phyloP scores from a whole-genome alignment of 1,140 invertebrate species.

The Drosophila ficusphila region DNA sequence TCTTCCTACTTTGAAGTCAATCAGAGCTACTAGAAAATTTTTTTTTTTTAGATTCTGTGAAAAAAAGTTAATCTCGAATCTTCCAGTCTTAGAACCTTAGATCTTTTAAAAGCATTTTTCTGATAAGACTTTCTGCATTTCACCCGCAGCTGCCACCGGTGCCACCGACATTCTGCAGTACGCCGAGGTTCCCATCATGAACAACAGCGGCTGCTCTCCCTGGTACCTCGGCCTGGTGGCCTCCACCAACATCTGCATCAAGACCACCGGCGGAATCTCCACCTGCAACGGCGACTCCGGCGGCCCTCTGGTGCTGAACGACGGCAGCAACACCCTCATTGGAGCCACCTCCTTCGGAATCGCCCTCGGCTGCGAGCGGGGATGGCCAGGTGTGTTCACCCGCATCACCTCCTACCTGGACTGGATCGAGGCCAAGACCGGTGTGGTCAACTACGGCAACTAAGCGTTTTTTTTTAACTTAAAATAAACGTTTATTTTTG shows the following conservation, averaged over 20 bases:
- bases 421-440: slow-evolving; percentile 84
- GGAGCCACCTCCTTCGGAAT: slow-evolving; percentile 86
- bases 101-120: background rate
- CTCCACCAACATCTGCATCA: slow-evolving; percentile 62
- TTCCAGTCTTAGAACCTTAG: too few species aligned
- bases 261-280: slow-evolving; percentile 67
- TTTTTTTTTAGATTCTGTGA: too few species aligned
- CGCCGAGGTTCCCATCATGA: slow-evolving; percentile 53
- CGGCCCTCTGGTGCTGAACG: slow-evolving; percentile 84
- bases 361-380: slow-evolving; percentile 84
- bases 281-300: slow-evolving; percentile 85
- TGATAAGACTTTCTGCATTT: background rate
- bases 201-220: slow-evolving; percentile 51
- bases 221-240: slow-evolving; percentile 44
- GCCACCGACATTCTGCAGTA: slow-evolving; percentile 57
- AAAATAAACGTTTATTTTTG: slow-evolving; percentile 66
- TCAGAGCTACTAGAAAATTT: too few species aligned
- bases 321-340: slow-evolving; percentile 80
- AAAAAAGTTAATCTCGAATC: too few species aligned
- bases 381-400: slow-evolving; percentile 85
- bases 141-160: slow-evolving; percentile 10
- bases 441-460: slow-evolving; percentile 51
- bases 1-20: background rate
- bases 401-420: slow-evolving; percentile 85
- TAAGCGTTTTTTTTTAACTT: slow-evolving; percentile 46